Conservation (phyloP, 1,140 invertebrate species). For the Pentalonia nigronervosa region DNA sequence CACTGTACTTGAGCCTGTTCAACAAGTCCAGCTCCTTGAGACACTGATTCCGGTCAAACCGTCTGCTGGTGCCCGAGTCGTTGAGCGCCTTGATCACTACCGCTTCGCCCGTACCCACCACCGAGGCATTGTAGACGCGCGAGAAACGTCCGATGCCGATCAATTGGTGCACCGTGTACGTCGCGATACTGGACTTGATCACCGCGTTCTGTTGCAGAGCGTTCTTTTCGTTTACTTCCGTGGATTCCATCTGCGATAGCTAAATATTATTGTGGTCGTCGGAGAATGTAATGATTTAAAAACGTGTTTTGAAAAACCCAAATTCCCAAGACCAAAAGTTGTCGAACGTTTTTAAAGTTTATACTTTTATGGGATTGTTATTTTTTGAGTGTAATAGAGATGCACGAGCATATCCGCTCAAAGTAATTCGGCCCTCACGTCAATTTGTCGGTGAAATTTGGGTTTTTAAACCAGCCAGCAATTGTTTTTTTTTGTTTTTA, state of each 20-base stretch:
- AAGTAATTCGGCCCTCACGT: too few species aligned
- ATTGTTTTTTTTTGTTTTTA: neutral
- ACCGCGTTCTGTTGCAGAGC: neutral
- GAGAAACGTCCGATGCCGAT: conserved; percentile 21
- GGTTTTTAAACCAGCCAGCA: too few species aligned
- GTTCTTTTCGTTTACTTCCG: neutral
- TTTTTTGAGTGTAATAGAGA: too few species aligned
- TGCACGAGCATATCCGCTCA: too few species aligned
- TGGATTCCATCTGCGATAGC: neutral
- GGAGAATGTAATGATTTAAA: too few species aligned
- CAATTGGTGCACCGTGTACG: neutral
- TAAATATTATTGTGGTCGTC: too few species aligned
- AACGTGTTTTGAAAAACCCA: too few species aligned
- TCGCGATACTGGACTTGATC: neutral
- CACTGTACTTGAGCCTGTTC: neutral
- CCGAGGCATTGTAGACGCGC: neutral
- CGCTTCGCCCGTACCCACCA: neutral
- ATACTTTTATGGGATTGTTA: too few species aligned
- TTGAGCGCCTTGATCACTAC: neutral
- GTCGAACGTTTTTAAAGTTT: too few species aligned
- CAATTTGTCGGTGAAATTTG: too few species aligned
- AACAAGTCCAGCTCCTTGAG: neutral
- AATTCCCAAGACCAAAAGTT: too few species aligned
- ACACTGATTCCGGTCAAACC: neutral
- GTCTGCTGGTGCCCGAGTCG: rapidly evolving